Conservation (phyloP, 2,113 vertebrate species). For the Cisticola juncidis region DNA sequence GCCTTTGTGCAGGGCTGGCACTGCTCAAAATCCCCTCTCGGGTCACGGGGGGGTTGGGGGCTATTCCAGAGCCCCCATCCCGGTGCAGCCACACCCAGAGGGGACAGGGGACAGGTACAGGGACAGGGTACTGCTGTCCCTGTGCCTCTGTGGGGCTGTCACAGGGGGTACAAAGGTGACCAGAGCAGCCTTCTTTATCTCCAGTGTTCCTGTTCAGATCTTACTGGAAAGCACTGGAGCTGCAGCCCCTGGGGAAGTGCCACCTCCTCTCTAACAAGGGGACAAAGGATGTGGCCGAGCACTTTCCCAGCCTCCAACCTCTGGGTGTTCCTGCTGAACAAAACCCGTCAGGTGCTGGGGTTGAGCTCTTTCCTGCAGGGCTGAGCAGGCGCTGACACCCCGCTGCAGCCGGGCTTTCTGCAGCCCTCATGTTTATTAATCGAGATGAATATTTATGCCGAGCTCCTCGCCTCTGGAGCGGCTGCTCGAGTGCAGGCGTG, state of each 20-base stretch:
- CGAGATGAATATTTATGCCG: constrained; percentile 73
- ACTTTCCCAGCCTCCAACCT: background rate
- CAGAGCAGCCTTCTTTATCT: accelerated
- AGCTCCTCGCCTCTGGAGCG: background rate
- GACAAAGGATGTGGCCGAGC: accelerated
- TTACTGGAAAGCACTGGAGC: background rate
- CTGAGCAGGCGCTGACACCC: background rate
- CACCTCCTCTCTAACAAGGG: background rate
- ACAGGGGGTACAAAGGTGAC: accelerated
- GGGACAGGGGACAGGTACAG: too few species aligned
- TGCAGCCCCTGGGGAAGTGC: background rate
- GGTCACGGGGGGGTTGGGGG: background rate
- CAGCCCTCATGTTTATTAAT: constrained; percentile 73
- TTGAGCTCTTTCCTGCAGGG: background rate
- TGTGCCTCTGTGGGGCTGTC: background rate
- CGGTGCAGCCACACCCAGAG: background rate
- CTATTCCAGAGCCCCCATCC: too few species aligned
- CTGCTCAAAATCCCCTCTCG: background rate
- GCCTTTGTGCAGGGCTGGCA: background rate
- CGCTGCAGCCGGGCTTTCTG: constrained; percentile 26
- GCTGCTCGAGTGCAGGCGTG: background rate
- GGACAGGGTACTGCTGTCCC: too few species aligned
- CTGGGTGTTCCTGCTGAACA: background rate
- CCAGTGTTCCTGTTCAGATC: accelerated
- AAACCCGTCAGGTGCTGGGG: background rate